phyloP scores from a whole-genome alignment of 2,113 vertebrate genomes.

The Lynx canadensis region DNA sequence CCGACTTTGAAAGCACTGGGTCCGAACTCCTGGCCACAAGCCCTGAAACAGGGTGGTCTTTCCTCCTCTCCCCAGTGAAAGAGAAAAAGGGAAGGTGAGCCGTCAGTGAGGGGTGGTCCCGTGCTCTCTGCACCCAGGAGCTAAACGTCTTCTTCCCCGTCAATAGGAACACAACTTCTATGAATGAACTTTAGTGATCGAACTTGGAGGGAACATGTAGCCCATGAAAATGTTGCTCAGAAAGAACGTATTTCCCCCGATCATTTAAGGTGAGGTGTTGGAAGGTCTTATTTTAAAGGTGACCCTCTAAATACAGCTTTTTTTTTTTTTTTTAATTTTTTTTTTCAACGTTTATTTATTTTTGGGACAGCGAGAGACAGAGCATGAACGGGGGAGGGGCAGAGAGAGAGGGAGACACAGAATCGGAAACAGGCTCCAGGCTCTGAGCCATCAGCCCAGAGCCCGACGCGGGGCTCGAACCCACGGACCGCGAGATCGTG shows the following conservation, averaged over 20 bases:
- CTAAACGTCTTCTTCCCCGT: background rate
- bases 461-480: no score
- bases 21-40: accelerated
- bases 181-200: no score
- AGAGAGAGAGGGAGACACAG: no score
- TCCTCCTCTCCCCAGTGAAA: background rate
- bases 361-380: no score
- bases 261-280: background rate
- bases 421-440: no score
- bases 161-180: accelerated
- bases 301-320: background rate
- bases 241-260: background rate
- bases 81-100: accelerated
- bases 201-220: background rate
- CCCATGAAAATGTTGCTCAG: background rate
- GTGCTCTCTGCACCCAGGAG: accelerated
- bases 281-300: background rate
- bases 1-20: background rate
- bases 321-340: no score
- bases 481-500: no score
- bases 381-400: no score
- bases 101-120: accelerated
- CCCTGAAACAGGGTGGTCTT: background rate
- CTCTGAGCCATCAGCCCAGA: no score
- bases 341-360: no score